phyloP scores from a whole-genome alignment of 2,888 invertebrate species.

The Xylophagus ater region DNA sequence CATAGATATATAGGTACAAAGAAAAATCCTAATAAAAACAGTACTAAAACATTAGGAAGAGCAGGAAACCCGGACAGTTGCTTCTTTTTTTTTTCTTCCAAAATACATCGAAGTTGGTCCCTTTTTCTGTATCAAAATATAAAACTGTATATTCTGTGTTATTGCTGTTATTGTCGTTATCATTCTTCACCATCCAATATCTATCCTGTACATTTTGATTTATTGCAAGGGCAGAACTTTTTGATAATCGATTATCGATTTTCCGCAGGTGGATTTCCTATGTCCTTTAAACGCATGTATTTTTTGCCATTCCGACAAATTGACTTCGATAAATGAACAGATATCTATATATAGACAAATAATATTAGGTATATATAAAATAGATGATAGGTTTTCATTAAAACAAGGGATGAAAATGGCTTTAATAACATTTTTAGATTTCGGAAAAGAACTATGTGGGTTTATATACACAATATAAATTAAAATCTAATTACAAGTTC shows the following conservation, averaged over 20 bases:
- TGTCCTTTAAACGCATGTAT: slow-evolving; percentile 2
- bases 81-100: background rate
- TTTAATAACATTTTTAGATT: too few species aligned
- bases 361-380: too few species aligned
- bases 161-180: slow-evolving; percentile 8
- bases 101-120: too few species aligned
- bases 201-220: slow-evolving; percentile 16
- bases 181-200: slow-evolving; percentile 6
- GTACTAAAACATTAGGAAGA: background rate
- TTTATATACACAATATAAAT: too few species aligned
- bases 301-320: slow-evolving; percentile 16
- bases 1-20: too few species aligned
- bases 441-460: too few species aligned
- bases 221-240: slow-evolving; percentile 17
- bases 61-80: background rate
- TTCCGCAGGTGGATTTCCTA: slow-evolving; percentile 16
- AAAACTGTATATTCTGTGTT: background rate
- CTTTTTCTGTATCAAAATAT: too few species aligned
- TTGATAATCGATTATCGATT: slow-evolving; percentile 19
- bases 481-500: too few species aligned
- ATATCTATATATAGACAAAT: too few species aligned
- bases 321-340: slow-evolving; percentile 14
- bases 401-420: too few species aligned
- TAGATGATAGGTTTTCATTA: too few species aligned
- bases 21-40: background rate